phyloP scores from a whole-genome alignment of 2,797 vertebrate genomes.

The Martes flavigula region DNA sequence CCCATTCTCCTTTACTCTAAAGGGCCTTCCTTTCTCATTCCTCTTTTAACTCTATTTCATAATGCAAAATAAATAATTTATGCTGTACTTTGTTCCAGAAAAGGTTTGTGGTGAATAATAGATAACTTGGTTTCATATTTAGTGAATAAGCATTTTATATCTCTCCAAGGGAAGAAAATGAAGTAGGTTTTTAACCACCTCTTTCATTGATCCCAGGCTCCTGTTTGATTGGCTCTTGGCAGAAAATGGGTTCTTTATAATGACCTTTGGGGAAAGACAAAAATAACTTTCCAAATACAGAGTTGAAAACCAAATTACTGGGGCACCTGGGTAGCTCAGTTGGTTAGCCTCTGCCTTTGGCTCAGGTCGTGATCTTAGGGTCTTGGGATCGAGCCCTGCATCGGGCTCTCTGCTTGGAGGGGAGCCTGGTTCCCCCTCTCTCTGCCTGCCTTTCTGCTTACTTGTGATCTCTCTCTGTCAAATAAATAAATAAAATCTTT shows the following conservation, averaged over 20 bases:
- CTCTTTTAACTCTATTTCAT: slow-evolving; percentile 25
- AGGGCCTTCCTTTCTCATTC: neutral
- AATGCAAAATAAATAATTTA: slow-evolving; percentile 62
- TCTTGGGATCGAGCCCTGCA: no score
- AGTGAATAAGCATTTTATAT: slow-evolving; percentile 42
- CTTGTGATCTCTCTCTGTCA: no score
- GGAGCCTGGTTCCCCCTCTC: no score
- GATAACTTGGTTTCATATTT: neutral
- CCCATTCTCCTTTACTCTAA: neutral
- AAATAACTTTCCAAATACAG: slow-evolving; percentile 4
- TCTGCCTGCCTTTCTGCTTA: no score
- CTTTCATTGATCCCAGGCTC: neutral
- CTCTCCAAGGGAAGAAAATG: slow-evolving; percentile 31
- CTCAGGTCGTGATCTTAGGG: no score
- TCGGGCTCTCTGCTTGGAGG: no score
- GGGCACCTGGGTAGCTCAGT: no score
- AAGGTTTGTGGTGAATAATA: slow-evolving; percentile 65
- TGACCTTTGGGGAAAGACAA: slow-evolving; percentile 4
- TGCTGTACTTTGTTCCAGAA: slow-evolving; percentile 32
- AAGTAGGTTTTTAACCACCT: neutral
- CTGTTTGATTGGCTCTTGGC: neutral
- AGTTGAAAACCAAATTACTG: neutral
- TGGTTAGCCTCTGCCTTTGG: no score
- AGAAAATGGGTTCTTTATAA: neutral
- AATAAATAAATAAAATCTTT: no score